A percentile compares a stretch with the other conserved stretches of the same genome.
These are phyloP conservation scores for Lampris incognitus DNA, from an alignment of 2,113 vertebrate species.

Conservation along the genomic window DNA sequence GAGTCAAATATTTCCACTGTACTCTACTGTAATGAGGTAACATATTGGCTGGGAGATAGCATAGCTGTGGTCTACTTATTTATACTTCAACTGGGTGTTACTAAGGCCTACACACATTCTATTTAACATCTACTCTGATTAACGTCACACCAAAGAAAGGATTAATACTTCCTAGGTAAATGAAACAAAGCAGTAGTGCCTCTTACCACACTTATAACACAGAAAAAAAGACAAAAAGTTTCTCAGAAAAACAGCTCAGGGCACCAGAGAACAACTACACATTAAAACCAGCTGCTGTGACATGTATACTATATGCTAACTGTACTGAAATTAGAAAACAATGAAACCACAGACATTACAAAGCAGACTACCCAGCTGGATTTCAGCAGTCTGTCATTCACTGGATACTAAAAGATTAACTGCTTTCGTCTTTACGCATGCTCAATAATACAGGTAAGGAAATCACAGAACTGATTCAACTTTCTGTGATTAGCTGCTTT, in stretches of 20 bases:
- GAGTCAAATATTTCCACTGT: not conserved
- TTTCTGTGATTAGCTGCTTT: not conserved
- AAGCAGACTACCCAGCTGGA: not conserved
- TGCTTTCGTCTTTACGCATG: not conserved
- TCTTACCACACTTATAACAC: not conserved
- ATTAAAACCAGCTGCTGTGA: not conserved
- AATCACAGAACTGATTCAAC: too few relatives aligned
- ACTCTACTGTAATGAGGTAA: not conserved
- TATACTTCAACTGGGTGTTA: not conserved
- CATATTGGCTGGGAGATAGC: not conserved
- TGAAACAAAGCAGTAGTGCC: not conserved
- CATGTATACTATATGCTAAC: not conserved
- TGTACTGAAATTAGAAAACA: not conserved
- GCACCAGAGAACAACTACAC: not conserved
- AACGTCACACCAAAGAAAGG: not conserved
- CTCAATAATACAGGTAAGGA: too few relatives aligned
- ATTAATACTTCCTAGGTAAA: not conserved
- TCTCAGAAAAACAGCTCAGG: not conserved
- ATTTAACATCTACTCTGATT: slow-evolving; percentile 3
- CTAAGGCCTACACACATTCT: not conserved
- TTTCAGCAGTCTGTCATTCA: not conserved
- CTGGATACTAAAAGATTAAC: not conserved
- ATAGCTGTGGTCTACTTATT: slow-evolving; percentile 3
- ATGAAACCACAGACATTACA: not conserved
- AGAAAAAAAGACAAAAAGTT: not conserved